Base-by-base conservation (phyloP, 1,140 invertebrate species). In the Drosophila bifasciata region DNA sequence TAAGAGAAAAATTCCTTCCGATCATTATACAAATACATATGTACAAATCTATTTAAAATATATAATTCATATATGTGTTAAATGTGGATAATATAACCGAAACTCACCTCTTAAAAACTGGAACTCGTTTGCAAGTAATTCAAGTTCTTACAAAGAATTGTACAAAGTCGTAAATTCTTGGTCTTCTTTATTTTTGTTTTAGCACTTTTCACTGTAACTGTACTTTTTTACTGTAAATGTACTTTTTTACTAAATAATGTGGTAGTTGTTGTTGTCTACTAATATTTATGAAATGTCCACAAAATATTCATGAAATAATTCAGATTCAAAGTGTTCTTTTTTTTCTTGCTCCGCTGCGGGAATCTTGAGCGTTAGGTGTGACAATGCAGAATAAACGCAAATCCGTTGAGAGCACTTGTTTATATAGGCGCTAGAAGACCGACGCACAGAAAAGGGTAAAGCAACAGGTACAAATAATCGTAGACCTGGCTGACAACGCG, bases 371-470 rank as follows among this genome's bases (percentile, higher is more conserved):
- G 81, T 85, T 80, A 70, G 80, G 45, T 77, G 76, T 74, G 67
- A 80, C 83, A 88, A 57, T 78, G 77, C 74, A 70, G 77, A 86
- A 86, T 86, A 86, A 86, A 88, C 78, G 77, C 74, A 88, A 81
- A 78, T 86, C 83, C 81, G 78, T 68, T 61, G 77, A 48, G 70
- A 55, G 61, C 78, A 81, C 81, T 86, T 86, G 73, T 81, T 86
- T 86, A 75, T 86, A 86, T 86, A 86, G 81, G 74, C 74, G 57
- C 59, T 61, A 43, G 45, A 63, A 74, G 72, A 58, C 51, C 67
- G 61, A 66, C 68, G 51, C 45, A 58, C 57, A 56, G 76, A 79
- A 81, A 84, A 79, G 78, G 81, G 77, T 85, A 76, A 74, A 61
- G 80, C 81, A 85, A 85, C 81, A 86, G 81, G 81, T 85, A 77